A percentile compares a stretch with the other conserved stretches of the same genome.
phyloP scores from a whole-genome alignment of 2,888 invertebrate genomes.

The Anorthoa munda region DNA sequence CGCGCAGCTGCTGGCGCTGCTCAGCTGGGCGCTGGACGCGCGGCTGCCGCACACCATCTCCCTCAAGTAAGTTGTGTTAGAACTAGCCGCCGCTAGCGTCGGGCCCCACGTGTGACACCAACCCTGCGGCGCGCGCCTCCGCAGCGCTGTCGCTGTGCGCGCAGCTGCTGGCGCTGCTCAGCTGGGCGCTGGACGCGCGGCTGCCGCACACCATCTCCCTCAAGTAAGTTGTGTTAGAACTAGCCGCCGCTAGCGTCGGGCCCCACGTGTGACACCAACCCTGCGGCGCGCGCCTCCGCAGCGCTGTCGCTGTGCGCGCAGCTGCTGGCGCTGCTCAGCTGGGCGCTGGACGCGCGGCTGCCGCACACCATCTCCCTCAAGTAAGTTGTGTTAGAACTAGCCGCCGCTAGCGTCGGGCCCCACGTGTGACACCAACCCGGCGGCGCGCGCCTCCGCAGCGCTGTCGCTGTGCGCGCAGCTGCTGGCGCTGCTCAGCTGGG shows the following conservation, averaged over 20 bases:
- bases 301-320: slow-evolving; percentile 97
- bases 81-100: slow-evolving; percentile 65
- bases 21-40: slow-evolving; percentile 96
- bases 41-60: slow-evolving; percentile 92
- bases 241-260: slow-evolving; percentile 60
- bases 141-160: slow-evolving; percentile 95
- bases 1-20: slow-evolving; percentile 95
- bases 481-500: slow-evolving; percentile 95
- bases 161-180: slow-evolving; percentile 95
- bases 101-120: slow-evolving; percentile 22
- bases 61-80: slow-evolving; percentile 73
- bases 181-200: slow-evolving; percentile 95
- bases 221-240: slow-evolving; percentile 72
- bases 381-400: slow-evolving; percentile 70
- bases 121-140: slow-evolving; percentile 92
- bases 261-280: slow-evolving; percentile 66
- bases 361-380: slow-evolving; percentile 90
- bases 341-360: slow-evolving; percentile 95
- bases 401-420: slow-evolving; percentile 57
- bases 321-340: slow-evolving; percentile 95
- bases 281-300: slow-evolving; percentile 91
- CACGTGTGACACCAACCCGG: slow-evolving; percentile 79
- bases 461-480: slow-evolving; percentile 97
- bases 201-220: slow-evolving; percentile 91
- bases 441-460: slow-evolving; percentile 92